Conservation (phyloP, 2,888 invertebrate species). For the Drosophila gaucha region DNA sequence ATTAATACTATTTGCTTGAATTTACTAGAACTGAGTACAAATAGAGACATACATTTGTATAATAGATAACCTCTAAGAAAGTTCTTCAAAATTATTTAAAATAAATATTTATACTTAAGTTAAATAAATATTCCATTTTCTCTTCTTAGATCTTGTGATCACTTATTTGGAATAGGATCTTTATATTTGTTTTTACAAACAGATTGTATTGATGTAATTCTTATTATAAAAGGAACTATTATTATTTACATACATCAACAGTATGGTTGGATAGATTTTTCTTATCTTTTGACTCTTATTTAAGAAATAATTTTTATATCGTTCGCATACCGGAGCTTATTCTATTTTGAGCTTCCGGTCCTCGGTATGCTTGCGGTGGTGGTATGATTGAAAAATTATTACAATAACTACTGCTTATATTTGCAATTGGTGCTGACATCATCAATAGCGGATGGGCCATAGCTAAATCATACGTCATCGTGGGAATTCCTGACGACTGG, state of each 20-base stretch:
- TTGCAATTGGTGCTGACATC: conserved; percentile 81
- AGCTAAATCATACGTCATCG: conserved; percentile 79
- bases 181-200: conserved; percentile 1
- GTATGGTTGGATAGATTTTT: conserved; percentile 2
- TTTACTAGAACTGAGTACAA: conserved; percentile 13
- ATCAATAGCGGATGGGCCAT: conserved; percentile 83
- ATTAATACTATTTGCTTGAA: conserved; percentile 9
- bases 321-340: conserved; percentile 81
- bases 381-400: conserved; percentile 71
- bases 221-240: conserved; percentile 59
- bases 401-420: conserved; percentile 81
- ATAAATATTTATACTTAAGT: background rate
- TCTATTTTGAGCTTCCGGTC: conserved; percentile 75
- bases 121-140: background rate
- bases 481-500: conserved; percentile 57
- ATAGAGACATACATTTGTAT: background rate
- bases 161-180: conserved; percentile 8
- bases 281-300: conserved; percentile 2
- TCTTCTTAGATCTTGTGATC: conserved; percentile 3
- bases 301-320: conserved; percentile 57
- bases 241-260: conserved; percentile 46
- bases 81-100: background rate
- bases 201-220: conserved; percentile 13
- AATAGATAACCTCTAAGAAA: background rate
- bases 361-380: conserved; percentile 65